These are phyloP conservation scores for Sylvietta virens DNA, from an alignment of 2,113 vertebrate species.

Conservation along the genomic window DNA sequence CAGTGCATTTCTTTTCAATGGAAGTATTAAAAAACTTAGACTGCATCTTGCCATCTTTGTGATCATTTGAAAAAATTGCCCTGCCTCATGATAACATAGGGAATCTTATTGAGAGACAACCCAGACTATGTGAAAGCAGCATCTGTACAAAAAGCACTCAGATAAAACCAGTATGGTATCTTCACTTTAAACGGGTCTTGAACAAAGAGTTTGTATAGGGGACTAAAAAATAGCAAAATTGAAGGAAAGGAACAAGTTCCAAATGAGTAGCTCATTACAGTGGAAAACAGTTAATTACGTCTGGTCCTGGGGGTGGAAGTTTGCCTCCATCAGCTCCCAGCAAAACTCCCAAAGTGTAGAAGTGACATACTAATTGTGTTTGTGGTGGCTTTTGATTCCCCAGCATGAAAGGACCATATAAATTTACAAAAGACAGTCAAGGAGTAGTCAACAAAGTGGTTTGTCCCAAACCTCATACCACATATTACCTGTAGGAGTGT, in stretches of 20 bases:
- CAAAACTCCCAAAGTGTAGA: background rate
- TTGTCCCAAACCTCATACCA: background rate
- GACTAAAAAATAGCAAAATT: background rate
- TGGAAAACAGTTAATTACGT: background rate
- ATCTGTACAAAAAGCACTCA: background rate
- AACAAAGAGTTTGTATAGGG: background rate
- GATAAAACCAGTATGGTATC: background rate
- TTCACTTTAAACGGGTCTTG: background rate
- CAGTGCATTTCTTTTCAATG: background rate
- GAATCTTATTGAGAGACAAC: background rate
- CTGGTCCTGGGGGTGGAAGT: background rate
- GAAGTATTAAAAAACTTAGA: background rate
- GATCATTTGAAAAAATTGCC: background rate
- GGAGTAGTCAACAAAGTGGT: background rate
- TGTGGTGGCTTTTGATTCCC: background rate
- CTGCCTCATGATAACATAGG: background rate
- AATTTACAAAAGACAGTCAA: background rate
- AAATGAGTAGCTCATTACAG: background rate
- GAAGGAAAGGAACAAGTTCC: background rate
- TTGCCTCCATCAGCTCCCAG: background rate
- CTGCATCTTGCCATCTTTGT: background rate
- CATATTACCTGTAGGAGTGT: background rate
- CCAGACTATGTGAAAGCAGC: background rate
- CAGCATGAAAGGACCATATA: background rate
- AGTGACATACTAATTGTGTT: background rate